phyloP scores from a whole-genome alignment of 2,113 vertebrate genomes.

The Callithrix jacchus region DNA sequence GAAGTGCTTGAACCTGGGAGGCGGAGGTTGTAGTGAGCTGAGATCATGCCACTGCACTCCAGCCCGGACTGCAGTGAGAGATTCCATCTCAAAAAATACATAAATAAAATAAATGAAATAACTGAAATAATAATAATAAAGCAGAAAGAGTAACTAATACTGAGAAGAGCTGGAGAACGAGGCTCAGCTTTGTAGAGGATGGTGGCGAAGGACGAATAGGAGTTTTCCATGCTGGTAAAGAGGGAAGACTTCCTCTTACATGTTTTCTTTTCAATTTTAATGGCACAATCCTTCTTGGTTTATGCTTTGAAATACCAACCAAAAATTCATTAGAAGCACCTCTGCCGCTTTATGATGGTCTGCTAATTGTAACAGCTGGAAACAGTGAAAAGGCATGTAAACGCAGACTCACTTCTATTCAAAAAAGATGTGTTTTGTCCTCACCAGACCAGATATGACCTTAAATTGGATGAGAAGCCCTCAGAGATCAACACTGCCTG shows the following conservation, averaged over 20 bases:
- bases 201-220: accelerated
- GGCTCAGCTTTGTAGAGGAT: not conserved
- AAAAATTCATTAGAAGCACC: not conserved
- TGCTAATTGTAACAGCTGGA: not conserved
- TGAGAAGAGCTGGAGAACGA: not conserved
- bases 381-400: not conserved
- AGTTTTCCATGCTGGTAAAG: not conserved
- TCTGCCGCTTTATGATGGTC: not conserved
- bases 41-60: no score
- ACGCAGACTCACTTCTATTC: not conserved
- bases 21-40: no score
- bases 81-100: no score
- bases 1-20: no score
- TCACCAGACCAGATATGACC: not conserved
- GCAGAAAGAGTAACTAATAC: not conserved
- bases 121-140: not conserved
- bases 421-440: not conserved
- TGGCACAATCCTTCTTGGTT: not conserved
- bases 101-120: no score
- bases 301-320: not conserved
- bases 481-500: not conserved
- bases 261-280: not conserved
- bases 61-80: no score
- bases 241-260: not conserved
- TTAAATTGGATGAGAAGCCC: not conserved